Evolutionary conservation across 2,888 invertebrate species (phyloP).

Genomic region (Brachynemurus nebulosus): DNA sequence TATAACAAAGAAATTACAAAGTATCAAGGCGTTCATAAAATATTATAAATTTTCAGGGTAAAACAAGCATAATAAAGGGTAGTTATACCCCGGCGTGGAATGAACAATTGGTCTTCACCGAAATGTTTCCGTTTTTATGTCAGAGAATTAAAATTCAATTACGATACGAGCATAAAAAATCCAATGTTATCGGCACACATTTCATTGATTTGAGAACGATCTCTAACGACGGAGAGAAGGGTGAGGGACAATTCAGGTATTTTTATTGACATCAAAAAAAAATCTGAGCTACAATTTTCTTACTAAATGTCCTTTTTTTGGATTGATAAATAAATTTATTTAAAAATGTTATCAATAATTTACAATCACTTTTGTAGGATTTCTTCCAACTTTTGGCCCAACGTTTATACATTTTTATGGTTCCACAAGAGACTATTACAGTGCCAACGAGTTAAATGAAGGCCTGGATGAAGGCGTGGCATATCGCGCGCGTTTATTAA

Average conservation of each 20-base stretch:
- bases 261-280: conserved; percentile 4
- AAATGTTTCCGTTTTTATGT: conserved; percentile 89
- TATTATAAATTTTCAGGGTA: conserved; percentile 45
- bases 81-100: conserved; percentile 80
- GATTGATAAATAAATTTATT: conserved; percentile 5
- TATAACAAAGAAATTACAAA: too few species aligned
- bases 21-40: not conserved
- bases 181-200: conserved; percentile 78
- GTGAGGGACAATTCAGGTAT: conserved; percentile 46
- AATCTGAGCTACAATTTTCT: too few species aligned
- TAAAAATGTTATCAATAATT: not conserved
- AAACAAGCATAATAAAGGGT: conserved; percentile 69
- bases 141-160: conserved; percentile 79
- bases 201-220: conserved; percentile 77
- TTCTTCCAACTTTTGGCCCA: conserved; percentile 81
- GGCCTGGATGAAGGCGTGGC: conserved; percentile 83
- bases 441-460: conserved; percentile 71
- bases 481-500: conserved; percentile 63
- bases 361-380: conserved; percentile 39
- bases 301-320: not conserved
- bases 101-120: conserved; percentile 79
- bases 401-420: conserved; percentile 80
- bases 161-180: conserved; percentile 67
- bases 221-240: conserved; percentile 81
- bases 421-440: conserved; percentile 68